Percentiles rank a stretch among this genome's conserved stretches.
Evolutionary conservation across 2,888 invertebrate species (phyloP).

Genomic region (Sesia apiformis): DNA sequence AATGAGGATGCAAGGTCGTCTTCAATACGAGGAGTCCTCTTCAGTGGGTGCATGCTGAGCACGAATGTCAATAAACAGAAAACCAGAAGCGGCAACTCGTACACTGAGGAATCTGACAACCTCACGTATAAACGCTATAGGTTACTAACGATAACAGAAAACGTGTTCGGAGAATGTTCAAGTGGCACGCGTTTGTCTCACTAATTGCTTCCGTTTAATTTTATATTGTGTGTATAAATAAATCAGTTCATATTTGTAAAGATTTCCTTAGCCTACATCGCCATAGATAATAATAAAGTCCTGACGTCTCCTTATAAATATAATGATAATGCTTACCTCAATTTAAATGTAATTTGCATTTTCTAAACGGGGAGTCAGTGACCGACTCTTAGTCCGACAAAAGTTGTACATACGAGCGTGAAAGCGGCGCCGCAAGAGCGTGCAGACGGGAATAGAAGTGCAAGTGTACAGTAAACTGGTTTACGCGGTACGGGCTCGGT

Average conservation of each 20-base stretch:
- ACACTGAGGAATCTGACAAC: conserved; percentile 5
- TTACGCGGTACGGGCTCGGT: conserved; percentile 28
- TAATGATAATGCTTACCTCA: conserved; percentile 1
- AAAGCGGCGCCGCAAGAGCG: conserved; percentile 28
- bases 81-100: conserved; percentile 6
- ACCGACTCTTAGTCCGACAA: conserved; percentile 19
- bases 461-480: conserved; percentile 57
- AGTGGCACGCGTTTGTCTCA: conserved; percentile 20
- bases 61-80: conserved; percentile 5
- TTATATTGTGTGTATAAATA: not conserved
- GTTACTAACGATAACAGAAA: conserved; percentile 26
- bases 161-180: conserved; percentile 30
- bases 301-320: not conserved
- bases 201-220: conserved; percentile 30
- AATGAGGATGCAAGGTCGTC: conserved; percentile 22
- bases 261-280: too few species aligned
- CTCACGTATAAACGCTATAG: conserved; percentile 8
- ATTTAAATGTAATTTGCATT: conserved; percentile 16
- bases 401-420: conserved; percentile 29
- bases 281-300: too few species aligned
- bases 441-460: conserved; percentile 36
- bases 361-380: conserved; percentile 14
- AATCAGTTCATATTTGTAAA: too few species aligned
- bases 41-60: conserved; percentile 2
- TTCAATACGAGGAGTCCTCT: conserved; percentile 3